Evolutionary conservation across 2,797 vertebrate genomes (phyloP).

Genomic region (Pyrrhura leucotis): DNA sequence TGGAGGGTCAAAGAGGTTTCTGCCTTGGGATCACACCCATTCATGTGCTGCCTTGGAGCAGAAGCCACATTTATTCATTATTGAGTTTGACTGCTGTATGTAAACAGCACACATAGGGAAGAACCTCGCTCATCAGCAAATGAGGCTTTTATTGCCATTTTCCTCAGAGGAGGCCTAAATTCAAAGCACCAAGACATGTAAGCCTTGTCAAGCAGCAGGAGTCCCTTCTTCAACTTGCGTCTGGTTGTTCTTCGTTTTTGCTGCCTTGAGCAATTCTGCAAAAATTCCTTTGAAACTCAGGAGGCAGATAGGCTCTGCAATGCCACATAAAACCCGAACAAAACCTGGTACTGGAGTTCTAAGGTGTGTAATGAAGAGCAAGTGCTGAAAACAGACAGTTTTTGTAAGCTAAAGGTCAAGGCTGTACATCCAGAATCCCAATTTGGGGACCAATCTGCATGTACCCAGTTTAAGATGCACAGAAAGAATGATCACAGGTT

Average conservation of each 20-base stretch:
- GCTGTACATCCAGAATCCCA: neutral
- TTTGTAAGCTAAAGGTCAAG: conserved; percentile 33
- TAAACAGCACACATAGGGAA: conserved; percentile 46
- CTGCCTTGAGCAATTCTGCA: conserved; percentile 67
- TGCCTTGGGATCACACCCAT: neutral
- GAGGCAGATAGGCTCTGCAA: conserved; percentile 42
- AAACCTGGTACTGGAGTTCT: conserved; percentile 40
- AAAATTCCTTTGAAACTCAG: conserved; percentile 61
- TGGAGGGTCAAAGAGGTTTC: neutral
- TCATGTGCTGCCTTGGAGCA: neutral
- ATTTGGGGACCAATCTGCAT: neutral
- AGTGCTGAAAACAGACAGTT: conserved; percentile 5
- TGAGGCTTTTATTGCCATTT: conserved; percentile 41
- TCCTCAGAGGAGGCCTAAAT: conserved; percentile 58
- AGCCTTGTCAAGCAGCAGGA: conserved; percentile 70
- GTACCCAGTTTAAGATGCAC: neutral
- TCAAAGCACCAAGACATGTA: conserved; percentile 60
- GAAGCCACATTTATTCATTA: conserved; percentile 5
- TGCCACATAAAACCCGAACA: neutral
- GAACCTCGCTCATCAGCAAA: conserved; percentile 14
- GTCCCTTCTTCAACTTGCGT: conserved; percentile 45
- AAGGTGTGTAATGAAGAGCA: conserved; percentile 27
- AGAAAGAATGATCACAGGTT: neutral
- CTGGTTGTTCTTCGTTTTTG: conserved; percentile 61
- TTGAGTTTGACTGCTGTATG: neutral